phyloP scores from a whole-genome alignment of 2,888 invertebrate species.

The Amphipoea oculea region DNA sequence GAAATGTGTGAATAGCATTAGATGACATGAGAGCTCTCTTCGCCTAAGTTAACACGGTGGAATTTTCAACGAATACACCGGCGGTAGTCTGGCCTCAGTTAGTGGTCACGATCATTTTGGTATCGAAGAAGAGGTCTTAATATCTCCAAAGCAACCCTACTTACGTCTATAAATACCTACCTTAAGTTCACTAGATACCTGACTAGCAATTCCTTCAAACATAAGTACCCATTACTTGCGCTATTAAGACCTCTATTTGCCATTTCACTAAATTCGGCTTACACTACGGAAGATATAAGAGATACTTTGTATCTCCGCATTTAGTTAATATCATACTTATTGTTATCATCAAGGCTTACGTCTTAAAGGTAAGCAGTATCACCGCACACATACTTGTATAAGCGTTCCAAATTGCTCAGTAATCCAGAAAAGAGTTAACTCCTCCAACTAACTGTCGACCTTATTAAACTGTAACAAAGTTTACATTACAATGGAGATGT shows the following conservation, averaged over 20 bases:
- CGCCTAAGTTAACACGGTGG: neutral
- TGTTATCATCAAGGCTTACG: constrained; percentile 54
- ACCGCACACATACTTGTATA: constrained; percentile 58
- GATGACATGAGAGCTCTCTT: neutral
- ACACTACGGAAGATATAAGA: constrained; percentile 31
- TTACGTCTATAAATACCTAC: neutral
- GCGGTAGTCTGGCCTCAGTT: neutral
- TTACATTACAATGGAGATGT: constrained; percentile 45
- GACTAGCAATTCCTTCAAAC: constrained; percentile 30
- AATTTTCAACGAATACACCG: neutral
- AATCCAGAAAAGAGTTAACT: constrained; percentile 52
- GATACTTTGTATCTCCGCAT: constrained; percentile 50
- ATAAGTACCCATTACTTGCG: constrained; percentile 48
- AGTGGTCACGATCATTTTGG: neutral
- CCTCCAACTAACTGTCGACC: constrained; percentile 52
- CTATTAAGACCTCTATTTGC: constrained; percentile 55
- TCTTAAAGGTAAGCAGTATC: constrained; percentile 62
- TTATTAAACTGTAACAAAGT: constrained; percentile 53
- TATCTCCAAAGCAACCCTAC: neutral
- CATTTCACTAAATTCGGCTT: constrained; percentile 59
- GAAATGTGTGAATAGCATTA: neutral
- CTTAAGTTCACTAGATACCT: constrained; percentile 34
- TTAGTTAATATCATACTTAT: constrained; percentile 60
- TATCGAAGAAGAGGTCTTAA: neutral
- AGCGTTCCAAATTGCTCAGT: constrained; percentile 63